Conservation (phyloP, 2,113 vertebrate species). For the Eleginops maclovinus region DNA sequence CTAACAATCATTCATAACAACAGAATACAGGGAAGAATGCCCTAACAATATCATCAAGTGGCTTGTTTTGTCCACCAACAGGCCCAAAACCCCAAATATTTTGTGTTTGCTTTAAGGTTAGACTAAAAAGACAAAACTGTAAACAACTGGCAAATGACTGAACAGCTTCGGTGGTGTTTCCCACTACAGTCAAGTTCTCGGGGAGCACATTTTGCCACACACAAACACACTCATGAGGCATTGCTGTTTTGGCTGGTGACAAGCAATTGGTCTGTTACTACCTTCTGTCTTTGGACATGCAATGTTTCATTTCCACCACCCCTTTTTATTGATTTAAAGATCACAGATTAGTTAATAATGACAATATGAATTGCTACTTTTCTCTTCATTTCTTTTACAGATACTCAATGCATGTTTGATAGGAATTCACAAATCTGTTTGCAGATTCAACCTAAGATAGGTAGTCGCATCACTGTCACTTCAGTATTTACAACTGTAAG, state of each 20-base stretch:
- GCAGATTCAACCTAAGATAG: too few relatives aligned
- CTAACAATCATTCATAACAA: not conserved
- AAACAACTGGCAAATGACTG: too few relatives aligned
- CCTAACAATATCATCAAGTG: not conserved
- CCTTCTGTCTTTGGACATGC: not conserved
- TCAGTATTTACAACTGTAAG: too few relatives aligned
- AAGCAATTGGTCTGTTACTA: too few relatives aligned
- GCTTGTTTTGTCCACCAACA: not conserved
- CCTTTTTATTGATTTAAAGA: not conserved
- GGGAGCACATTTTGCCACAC: too few relatives aligned
- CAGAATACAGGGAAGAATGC: not conserved
- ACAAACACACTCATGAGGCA: too few relatives aligned
- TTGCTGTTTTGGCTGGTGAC: too few relatives aligned
- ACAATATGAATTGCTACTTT: too few relatives aligned
- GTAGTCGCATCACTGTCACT: not conserved
- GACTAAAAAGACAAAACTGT: not conserved
- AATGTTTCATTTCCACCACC: not conserved
- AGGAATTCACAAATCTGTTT: not conserved
- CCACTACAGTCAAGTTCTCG: too few relatives aligned
- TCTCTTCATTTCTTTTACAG: not conserved
- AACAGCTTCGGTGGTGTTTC: too few relatives aligned
- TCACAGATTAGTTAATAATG: not conserved
- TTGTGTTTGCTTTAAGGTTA: not conserved
- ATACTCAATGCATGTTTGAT: not conserved
- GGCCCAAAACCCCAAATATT: not conserved